Base-by-base conservation (phyloP, 2,113 vertebrate genomes). In the Elanoides forficatus region DNA sequence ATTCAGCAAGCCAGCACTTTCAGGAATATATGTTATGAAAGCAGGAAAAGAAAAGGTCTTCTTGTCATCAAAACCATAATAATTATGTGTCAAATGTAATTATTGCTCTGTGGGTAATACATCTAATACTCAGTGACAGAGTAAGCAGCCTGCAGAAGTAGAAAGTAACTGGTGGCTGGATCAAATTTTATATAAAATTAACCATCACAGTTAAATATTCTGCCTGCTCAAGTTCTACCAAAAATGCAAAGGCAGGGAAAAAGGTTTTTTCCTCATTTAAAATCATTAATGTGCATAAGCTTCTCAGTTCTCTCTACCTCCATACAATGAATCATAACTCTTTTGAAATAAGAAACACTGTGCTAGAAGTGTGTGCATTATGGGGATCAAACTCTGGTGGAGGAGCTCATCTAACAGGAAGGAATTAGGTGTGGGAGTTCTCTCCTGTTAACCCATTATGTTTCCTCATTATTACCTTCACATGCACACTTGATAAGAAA, bases 31-130 rank as follows among this genome's bases (percentile, higher is more conserved):
- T 97, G 97, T 98, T 98, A 98, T 98, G 98, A 98, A 98, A 98
- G 97, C 97, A 95, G 74, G 91, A 96, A 98, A 98, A 98, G 98
- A 98, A 98, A 98, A 98, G 97, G 97, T 97, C 98, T 98, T 98
- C 98, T 98, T 98, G 98, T 98, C 98, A 98, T 98, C 98, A 98
- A 98, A 98, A 98, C 98, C 97, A 97, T 98, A 99, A 98, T 99
- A 98, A 99, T 99, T 98, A 98, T 98, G 97, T 98, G 98, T 99
- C 98, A 99, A 98, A 98, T 97, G 96, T 98, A 98, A 98, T 98
- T 99, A 98, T 97, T 98, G 95, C 96, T 98, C 97, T 97, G 97
- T 96, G 96, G 96, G 97, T 98, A 98, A 98, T 98, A 97, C 98
- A 96, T 98, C 98, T 98, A 98, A 98, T 98, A 97, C 98, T 97